These are phyloP conservation scores for Oryctes rhinoceros DNA, from an alignment of 1,140 invertebrate genomes.

Conservation along the genomic window DNA sequence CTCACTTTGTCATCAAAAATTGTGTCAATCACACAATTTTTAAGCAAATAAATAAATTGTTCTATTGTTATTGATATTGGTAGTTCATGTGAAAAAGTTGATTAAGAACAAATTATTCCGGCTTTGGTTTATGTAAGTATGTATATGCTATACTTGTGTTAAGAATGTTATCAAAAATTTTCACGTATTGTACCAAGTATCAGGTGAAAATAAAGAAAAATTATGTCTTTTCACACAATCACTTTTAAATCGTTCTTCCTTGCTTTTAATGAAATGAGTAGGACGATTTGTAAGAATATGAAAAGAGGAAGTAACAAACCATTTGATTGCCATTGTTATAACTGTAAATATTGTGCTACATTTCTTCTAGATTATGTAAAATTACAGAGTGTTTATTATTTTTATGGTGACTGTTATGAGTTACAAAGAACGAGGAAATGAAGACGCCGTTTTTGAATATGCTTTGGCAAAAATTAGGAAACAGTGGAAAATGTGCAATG, in stretches of 20 bases:
- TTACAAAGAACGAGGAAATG: conserved; percentile 68
- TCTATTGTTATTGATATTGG: conserved; percentile 49
- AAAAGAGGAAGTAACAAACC: conserved; percentile 70
- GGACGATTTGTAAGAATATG: conserved; percentile 74
- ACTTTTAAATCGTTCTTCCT: conserved; percentile 89
- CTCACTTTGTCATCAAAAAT: no score
- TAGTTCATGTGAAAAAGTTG: conserved; percentile 48
- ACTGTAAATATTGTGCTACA: conserved; percentile 89
- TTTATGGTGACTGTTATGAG: conserved; percentile 76
- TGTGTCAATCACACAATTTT: no score
- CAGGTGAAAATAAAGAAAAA: conserved; percentile 77
- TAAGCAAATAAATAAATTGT: no score
- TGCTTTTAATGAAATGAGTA: conserved; percentile 86
- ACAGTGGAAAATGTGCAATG: conserved; percentile 44
- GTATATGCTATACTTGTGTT: no score
- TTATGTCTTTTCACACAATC: conserved; percentile 93
- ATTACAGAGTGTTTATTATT: conserved; percentile 38
- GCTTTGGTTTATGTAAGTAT: conserved; percentile 43
- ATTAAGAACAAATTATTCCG: conserved; percentile 40
- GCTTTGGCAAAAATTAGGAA: conserved; percentile 74
- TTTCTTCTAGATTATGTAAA: conserved; percentile 57
- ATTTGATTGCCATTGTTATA: conserved; percentile 85
- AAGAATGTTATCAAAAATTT: not conserved
- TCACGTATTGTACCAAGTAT: conserved; percentile 28
- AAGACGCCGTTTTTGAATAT: conserved; percentile 71